Evolutionary conservation across 2,113 vertebrate genomes (phyloP), one percentile per base, ranked within the genome.

Genomic region (Equus przewalskii): DNA sequence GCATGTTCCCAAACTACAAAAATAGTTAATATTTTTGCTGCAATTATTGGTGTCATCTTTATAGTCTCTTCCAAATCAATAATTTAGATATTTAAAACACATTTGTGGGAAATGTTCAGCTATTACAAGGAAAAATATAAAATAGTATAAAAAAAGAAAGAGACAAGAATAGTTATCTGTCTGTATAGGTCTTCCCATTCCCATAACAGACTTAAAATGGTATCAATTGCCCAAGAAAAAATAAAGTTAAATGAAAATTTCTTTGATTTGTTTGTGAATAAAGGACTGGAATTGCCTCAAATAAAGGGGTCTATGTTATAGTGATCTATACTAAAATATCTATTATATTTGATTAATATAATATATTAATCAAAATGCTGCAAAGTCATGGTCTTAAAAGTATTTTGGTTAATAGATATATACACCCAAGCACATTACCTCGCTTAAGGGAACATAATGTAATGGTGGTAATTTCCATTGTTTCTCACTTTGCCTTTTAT

Each of bases 401-500:
- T 78, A 30, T 83, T 76, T 80, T 91, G 33, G 58, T 78, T 83
- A 3, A 49, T n/a, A 91, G 12, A 36, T 72, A n/a, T 62, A 56
- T 51, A 69, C 36, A 12, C 24, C 24, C 28, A 72, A 73, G 5
- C 83, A 91, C 65, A 89, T 72, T 65, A 36, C 36, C 21, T 96
- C 85, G 8, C 54, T 85, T 81, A 58, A 41, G 26, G 84, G 64
- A 97, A 67, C n/a, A 75, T 84, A 75, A 86, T 91, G 56, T 33
- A 87, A 93, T 83, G 33, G 58, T 21, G 11, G 21, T 54, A 36
- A 67, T 92, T 95, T 89, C 56, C 24, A 80, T 70, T 78, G 28
- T 65, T 83, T 87, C 30, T 95, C 28, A 54, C 18, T 82, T 70
- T 94, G 54, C 7, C 30, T 87, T 90, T 93, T 91, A 81, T 96